Base-by-base conservation (phyloP, 2,888 invertebrate species). In the Gastrophysa polygoni region DNA sequence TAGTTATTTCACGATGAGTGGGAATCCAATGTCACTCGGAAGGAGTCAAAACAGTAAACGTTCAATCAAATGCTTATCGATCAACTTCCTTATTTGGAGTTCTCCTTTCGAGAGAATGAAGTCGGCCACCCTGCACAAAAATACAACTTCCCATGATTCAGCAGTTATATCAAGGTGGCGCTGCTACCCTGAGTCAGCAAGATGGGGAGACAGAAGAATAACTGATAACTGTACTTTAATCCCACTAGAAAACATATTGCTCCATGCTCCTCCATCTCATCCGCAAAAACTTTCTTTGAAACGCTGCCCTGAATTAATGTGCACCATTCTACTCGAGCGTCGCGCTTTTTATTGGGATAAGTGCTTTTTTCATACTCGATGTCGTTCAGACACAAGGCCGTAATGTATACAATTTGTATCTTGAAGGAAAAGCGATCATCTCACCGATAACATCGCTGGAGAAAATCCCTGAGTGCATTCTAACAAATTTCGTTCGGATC, bases 361-460 rank as follows among this genome's bases (percentile, higher is more conserved):
- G 59, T 64, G 67, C 64, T 63, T 67, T 63, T 60, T 62, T 65
- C 61, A 65, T 67, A 58, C 59, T 59, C 57, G 61, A 64, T 57
- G 62, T 63, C 64, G 60, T 56, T 63, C 49, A 67, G 64, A 64
- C 59, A 67, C 57, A 64, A 57, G 52, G 44, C 49, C 56, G 62
- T 67, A 67, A 67, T 67, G 64, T 52, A 61, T 54, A 51, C 65
- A 64, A 67, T 67, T 67, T 67, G 62, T 64, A 67, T 57, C 59
- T 48, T 32, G 51, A 64, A 60, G 59, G 59, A 61, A 59, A 56
- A 60, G 58, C 46, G 47, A 49, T 46, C n/a, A n/a, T n/a, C 38
- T 38, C 46, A n/a, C 29, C 52, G 57, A 43, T 58, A 55, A 59
- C 56, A 11, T 11, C 32, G 11, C 11, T 54, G 60, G 57, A 59